Conservation (phyloP, 2,888 invertebrate species). For the Netelia melanura region DNA sequence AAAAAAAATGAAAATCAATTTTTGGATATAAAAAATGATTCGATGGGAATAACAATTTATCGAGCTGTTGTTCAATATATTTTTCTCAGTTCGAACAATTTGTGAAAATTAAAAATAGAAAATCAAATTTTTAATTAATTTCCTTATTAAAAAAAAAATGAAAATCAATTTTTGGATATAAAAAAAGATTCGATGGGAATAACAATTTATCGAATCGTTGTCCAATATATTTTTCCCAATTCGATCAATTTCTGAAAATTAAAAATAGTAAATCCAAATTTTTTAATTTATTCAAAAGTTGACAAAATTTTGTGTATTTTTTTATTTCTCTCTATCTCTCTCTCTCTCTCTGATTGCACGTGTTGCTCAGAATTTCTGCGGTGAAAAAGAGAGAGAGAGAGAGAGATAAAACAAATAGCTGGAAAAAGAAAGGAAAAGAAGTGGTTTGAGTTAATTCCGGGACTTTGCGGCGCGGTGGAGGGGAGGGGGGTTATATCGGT, state of each 20-base stretch:
- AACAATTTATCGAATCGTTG: background rate
- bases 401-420: background rate
- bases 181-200: background rate
- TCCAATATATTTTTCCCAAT: background rate
- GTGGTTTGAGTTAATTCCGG: background rate
- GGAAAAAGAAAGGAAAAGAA: background rate
- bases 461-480: background rate
- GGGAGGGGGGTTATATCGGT: slow-evolving; percentile 38
- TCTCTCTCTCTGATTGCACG: background rate
- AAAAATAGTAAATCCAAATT: too few relatives aligned
- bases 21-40: background rate
- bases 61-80: background rate
- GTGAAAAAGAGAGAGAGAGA: background rate
- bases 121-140: background rate
- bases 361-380: background rate
- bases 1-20: background rate
- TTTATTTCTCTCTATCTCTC: too few relatives aligned
- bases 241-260: background rate
- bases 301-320: too few relatives aligned
- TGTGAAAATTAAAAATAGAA: background rate
- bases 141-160: background rate
- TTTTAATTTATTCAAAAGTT: too few relatives aligned
- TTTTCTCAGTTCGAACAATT: background rate
- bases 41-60: background rate
- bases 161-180: background rate